Base-by-base conservation (phyloP, 2,113 vertebrate genomes). In the Cynopterus brachyotis region DNA sequence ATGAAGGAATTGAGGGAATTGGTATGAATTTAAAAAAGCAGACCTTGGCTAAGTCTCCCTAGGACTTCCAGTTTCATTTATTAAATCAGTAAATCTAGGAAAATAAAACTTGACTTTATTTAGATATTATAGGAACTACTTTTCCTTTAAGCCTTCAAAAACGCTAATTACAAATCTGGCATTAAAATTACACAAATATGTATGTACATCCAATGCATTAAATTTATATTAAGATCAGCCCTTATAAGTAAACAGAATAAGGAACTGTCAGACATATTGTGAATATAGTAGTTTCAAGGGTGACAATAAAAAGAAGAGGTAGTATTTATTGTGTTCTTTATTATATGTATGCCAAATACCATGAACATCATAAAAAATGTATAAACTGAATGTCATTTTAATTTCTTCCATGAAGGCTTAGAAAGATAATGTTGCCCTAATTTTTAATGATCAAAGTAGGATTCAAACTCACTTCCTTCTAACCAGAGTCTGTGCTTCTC, bases 21-120 rank as follows among this genome's bases (percentile, higher is more conserved):
- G 40, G n/a, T 60, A 66, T 66, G 40, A 59, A 72, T 45, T 86
- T 97, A 53, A 95, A 90, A 72, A 92, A 94, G 28, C 70, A 92
- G 32, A 92, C 12, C 22, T 90, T 83, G 17, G 35, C 45, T 76
- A 95, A 92, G 69, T 95, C 66, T 92, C 72, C 78, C 15, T 67
- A 81, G 64, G 55, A 79, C 42, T 84, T 89, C 50, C 37, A 82
- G 75, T 73, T 97, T 87, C 70, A 84, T 88, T 92, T 96, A 95
- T 96, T 94, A 96, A 91, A 84, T 80, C 91, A 80, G 47, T 94
- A 92, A 96, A 95, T 93, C 94, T 85, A 80, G 69, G 30, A 24
- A 91, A 96, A 81, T 84, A 76, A 93, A 86, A 94, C 2, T 83
- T 42, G 17, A 55, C 11, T 76, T 84, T 83, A 55, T 2, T 75